Base-by-base conservation (phyloP, 2,797 vertebrate species). In the Malurus leucopterus region DNA sequence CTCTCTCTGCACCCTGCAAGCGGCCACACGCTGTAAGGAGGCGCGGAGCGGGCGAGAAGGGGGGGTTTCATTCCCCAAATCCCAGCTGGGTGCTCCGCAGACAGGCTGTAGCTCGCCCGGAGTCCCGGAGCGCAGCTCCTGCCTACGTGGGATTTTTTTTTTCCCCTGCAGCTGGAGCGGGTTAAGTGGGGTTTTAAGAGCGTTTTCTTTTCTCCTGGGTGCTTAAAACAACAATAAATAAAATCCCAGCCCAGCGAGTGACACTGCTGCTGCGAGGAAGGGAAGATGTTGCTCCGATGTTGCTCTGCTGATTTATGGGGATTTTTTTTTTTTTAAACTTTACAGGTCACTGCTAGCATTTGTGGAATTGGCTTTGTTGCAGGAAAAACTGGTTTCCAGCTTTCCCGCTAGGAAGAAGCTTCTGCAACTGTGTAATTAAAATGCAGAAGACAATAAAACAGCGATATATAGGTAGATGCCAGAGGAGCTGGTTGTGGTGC, bases 331-430 rank as follows among this genome's bases (percentile, higher is more conserved):
- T 49, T 55, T 57, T 20, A 3, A 83, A 68, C 80, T 92, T 90
- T 71, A 85, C 69, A 82, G 89, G 91, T 92, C 86, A 89, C 41
- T 72, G 91, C 70, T 91, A 90, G 74, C 44, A 47, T 91, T 86
- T 88, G 50, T 74, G 74, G 68, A 90, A 85, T 91, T 89, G 84
- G 72, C 73, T 67, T 77, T 65, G 53, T 82, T 73, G 86, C 91
- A 86, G 92, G 87, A 92, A 93, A 90, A 93, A 85, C 82, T 87
- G 73, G 89, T 92, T 90, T 90, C 51, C 63, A 62, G 70, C 70
- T 29, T 71, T 91, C 79, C 76, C 5, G 0, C 78, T 89, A 81
- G 67, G 82, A 91, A 77, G 70, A 81, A 93, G 87, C 63, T 58
- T 74, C 46, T 80, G 72, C 0, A 0, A 41, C 41, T 4, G 0